Evolutionary conservation across 1,140 invertebrate species (phyloP).

Genomic region (Polyergus mexicanus): DNA sequence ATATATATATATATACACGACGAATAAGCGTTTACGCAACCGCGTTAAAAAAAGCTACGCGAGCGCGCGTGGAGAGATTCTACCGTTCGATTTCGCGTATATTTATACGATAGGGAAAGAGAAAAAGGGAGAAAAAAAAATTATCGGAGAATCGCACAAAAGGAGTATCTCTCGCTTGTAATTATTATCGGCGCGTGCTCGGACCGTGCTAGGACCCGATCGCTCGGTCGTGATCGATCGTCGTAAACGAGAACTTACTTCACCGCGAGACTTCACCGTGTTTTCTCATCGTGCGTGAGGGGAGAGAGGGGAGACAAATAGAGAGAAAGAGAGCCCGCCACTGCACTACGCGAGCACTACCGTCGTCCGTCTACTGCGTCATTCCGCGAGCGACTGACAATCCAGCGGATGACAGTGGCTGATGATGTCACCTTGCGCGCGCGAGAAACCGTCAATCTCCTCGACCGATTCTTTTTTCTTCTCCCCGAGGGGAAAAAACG

Average conservation of each 20-base stretch:
- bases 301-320: background rate
- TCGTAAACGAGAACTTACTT: slow-evolving; percentile 77
- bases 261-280: slow-evolving; percentile 72
- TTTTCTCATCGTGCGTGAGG: slow-evolving; percentile 79
- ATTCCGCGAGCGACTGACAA: slow-evolving; percentile 82
- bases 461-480: background rate
- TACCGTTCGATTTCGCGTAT: background rate
- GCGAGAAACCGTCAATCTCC: no score
- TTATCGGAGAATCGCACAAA: background rate
- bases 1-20: no score
- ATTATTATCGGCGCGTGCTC: slow-evolving; percentile 7
- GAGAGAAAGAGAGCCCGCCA: slow-evolving; percentile 60
- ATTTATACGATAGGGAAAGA: background rate
- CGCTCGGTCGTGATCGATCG: background rate
- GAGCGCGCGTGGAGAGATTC: background rate
- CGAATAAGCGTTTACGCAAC: slow-evolving; percentile 32
- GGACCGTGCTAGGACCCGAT: background rate
- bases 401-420: slow-evolving; percentile 71
- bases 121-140: background rate
- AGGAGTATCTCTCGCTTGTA: background rate
- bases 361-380: slow-evolving; percentile 82
- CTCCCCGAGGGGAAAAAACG: background rate
- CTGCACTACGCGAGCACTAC: slow-evolving; percentile 63
- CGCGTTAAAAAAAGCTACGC: slow-evolving; percentile 48
- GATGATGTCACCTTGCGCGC: slow-evolving; percentile 31